Evolutionary conservation across 2,888 invertebrate species (phyloP).

Genomic region (Lucinisca nassula): DNA sequence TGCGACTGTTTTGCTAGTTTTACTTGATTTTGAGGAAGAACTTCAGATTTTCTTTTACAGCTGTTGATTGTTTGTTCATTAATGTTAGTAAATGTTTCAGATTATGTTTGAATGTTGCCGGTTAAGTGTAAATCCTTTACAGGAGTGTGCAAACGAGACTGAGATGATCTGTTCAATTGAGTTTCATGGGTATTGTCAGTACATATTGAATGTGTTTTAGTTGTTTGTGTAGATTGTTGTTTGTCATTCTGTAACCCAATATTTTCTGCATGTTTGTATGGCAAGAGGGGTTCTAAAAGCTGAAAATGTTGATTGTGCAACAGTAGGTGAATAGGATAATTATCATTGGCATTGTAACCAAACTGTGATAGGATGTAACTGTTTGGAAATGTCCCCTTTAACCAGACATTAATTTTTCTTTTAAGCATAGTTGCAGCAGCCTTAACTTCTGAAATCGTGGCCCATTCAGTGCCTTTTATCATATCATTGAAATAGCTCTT

Average conservation of each 20-base stretch:
- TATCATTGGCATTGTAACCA: background rate
- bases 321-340: background rate
- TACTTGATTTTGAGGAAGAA: background rate
- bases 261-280: background rate
- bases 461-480: background rate
- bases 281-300: background rate
- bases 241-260: background rate
- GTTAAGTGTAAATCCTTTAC: too few species aligned
- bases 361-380: background rate
- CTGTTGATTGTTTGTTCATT: background rate
- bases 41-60: background rate
- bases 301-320: background rate
- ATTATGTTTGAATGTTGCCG: background rate
- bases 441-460: background rate
- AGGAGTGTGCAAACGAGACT: too few species aligned
- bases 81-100: background rate
- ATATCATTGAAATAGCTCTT: background rate
- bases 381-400: background rate
- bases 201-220: background rate
- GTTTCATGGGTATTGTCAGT: background rate
- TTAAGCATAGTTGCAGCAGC: background rate
- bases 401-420: background rate
- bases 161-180: background rate
- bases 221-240: background rate
- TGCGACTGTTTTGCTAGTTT: too few species aligned